These are phyloP conservation scores for Eptesicus fuscus DNA, from an alignment of 2,113 vertebrate species.

Conservation along the genomic window DNA sequence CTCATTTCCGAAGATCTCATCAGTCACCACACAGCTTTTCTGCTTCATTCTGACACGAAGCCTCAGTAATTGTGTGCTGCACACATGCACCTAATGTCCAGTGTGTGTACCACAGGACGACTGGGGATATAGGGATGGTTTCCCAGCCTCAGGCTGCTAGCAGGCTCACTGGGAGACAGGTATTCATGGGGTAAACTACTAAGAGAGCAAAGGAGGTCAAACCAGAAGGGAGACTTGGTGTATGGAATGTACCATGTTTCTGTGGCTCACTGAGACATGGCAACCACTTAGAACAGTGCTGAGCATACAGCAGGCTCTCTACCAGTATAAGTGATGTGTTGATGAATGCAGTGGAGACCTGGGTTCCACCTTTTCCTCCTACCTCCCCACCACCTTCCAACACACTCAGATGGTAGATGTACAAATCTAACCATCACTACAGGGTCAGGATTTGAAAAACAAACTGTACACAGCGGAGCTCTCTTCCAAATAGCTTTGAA, in stretches of 20 bases:
- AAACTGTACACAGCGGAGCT: neutral
- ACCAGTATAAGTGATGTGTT: neutral
- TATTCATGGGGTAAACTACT: neutral
- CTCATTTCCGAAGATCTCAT: neutral
- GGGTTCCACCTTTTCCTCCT: neutral
- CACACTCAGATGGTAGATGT: neutral
- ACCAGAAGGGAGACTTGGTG: neutral
- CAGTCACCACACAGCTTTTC: neutral
- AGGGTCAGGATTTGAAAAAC: neutral
- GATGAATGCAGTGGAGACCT: neutral
- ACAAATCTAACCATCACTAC: neutral
- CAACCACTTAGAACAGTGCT: neutral
- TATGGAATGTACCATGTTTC: neutral
- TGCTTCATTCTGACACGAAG: neutral
- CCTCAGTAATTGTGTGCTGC: neutral
- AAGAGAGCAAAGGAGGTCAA: neutral
- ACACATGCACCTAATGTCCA: fast-evolving
- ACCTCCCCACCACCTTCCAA: neutral
- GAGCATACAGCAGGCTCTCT: neutral
- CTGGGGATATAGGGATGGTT: neutral
- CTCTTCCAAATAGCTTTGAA: neutral
- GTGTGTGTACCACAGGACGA: fast-evolving
- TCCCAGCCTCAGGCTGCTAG: neutral
- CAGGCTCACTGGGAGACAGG: neutral
- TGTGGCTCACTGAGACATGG: neutral